Conservation (phyloP, 2,113 vertebrate genomes). For the Tonatia bakeri region DNA sequence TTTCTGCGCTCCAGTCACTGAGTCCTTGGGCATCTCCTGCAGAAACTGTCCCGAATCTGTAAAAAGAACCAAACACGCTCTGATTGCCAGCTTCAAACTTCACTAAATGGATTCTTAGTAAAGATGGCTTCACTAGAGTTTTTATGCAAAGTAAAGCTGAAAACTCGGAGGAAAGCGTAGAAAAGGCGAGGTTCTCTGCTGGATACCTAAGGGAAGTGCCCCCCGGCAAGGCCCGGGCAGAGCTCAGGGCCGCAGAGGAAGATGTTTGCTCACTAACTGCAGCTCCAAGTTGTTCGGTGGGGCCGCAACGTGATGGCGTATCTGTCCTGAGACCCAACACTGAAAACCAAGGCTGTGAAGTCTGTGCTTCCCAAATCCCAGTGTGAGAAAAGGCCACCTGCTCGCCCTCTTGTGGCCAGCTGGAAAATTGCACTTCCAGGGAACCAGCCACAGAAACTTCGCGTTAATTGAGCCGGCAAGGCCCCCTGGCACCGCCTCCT, state of each 20-base stretch:
- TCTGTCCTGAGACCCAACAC: neutral
- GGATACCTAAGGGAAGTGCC: neutral
- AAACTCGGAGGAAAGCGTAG: neutral
- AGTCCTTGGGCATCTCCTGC: neutral
- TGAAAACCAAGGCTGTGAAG: neutral
- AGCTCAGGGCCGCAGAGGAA: neutral
- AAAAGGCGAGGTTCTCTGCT: too few relatives aligned
- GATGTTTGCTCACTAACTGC: neutral
- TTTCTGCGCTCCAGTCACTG: neutral
- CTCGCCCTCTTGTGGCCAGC: neutral
- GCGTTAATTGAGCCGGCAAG: accelerated
- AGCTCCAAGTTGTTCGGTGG: accelerated
- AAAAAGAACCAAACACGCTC: neutral
- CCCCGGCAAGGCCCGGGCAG: too few relatives aligned
- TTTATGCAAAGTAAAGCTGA: neutral
- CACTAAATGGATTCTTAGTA: neutral
- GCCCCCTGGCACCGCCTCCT: accelerated
- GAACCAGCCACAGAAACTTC: neutral
- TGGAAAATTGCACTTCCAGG: neutral
- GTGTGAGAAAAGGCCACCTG: neutral
- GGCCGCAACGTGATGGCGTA: accelerated
- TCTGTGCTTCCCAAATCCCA: neutral
- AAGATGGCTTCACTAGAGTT: neutral
- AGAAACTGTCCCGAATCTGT: neutral
- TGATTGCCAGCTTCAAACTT: neutral